Evolutionary conservation across 2,113 vertebrate genomes (phyloP).

Genomic region (Neoarius graeffei): DNA sequence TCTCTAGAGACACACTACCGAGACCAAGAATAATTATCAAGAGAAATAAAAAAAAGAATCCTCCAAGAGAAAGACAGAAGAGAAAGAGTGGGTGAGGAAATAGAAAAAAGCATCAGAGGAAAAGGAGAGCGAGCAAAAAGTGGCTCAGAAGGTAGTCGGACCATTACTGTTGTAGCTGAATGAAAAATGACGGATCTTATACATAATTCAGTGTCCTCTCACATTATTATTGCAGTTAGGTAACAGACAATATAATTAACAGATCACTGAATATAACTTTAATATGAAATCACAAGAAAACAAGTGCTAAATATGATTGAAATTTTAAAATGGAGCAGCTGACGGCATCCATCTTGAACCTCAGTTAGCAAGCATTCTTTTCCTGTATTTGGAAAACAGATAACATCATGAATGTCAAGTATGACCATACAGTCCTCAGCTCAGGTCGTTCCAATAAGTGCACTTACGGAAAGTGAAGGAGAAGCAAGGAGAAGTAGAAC

Average conservation of each 20-base stretch:
- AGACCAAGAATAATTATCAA: constrained; percentile 40
- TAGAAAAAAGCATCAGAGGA: constrained; percentile 47
- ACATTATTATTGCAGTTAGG: neutral
- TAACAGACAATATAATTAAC: neutral
- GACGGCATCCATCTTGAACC: neutral
- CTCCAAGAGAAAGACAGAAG: constrained; percentile 22
- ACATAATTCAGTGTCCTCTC: too few species aligned
- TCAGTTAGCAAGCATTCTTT: neutral
- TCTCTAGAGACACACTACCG: neutral
- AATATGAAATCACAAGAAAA: neutral
- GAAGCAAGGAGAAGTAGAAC: constrained; percentile 14
- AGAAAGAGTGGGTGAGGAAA: constrained; percentile 38
- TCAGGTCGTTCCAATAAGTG: constrained; percentile 4
- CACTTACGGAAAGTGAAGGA: neutral
- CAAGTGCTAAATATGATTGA: neutral
- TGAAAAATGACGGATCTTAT: neutral
- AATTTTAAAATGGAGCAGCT: neutral
- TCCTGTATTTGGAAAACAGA: neutral
- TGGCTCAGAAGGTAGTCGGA: constrained; percentile 31
- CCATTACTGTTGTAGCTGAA: neutral
- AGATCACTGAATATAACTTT: neutral
- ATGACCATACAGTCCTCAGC: neutral
- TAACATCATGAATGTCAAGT: neutral
- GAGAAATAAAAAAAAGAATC: constrained; percentile 14
- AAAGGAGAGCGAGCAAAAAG: constrained; percentile 40